These are phyloP conservation scores for Alethe diademata DNA, from an alignment of 2,113 vertebrate species.

Conservation along the genomic window DNA sequence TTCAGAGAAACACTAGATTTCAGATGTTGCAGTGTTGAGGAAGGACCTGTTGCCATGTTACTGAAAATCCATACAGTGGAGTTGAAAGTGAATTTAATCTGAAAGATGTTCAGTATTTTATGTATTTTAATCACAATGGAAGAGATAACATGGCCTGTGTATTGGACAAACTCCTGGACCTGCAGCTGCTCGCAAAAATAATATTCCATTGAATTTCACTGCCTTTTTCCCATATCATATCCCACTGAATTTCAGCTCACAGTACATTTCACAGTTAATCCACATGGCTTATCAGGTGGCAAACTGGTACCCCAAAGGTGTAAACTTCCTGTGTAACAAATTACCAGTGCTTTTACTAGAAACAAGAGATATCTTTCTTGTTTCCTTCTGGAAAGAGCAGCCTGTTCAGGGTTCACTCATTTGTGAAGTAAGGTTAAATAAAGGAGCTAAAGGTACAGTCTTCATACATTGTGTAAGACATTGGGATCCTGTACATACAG, in stretches of 20 bases:
- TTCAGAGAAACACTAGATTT: neutral
- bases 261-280: neutral
- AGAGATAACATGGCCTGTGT: neutral
- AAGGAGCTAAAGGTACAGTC: neutral
- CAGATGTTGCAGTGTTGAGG: neutral
- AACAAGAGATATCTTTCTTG: neutral
- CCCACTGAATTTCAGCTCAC: neutral
- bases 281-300: neutral
- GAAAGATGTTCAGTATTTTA: neutral
- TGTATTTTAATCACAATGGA: neutral
- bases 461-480: neutral
- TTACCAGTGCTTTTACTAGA: neutral
- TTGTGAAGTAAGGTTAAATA: constrained; percentile 30
- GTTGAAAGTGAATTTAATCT: neutral
- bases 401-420: neutral
- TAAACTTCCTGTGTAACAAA: neutral
- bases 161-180: neutral
- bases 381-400: neutral
- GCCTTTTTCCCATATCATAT: neutral
- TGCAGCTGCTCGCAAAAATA: neutral
- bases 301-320: constrained; percentile 4
- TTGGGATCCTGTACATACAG: neutral
- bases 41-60: neutral
- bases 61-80: neutral
- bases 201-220: neutral